Percentiles rank a stretch among this genome's conserved stretches.
phyloP scores from a whole-genome alignment of 2,888 invertebrate genomes.

The Ophion ellenae region DNA sequence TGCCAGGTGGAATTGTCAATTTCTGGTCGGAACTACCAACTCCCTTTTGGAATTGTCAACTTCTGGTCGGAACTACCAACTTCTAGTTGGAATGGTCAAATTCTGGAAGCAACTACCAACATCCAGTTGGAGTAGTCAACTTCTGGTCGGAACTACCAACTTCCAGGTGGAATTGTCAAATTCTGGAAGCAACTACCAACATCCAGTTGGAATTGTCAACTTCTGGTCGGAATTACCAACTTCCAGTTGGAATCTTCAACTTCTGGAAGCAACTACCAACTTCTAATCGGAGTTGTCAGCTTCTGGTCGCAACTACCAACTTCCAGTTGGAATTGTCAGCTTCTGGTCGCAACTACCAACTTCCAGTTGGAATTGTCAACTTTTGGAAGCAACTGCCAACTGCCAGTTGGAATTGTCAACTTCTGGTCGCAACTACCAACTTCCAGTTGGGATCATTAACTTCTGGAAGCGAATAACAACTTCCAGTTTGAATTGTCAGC shows the following conservation, averaged over 20 bases:
- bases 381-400: background rate
- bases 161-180: background rate
- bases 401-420: background rate
- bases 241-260: background rate
- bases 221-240: background rate
- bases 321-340: background rate
- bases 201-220: background rate
- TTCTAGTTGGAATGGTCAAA: background rate
- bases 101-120: background rate
- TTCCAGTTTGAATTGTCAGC: background rate
- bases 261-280: background rate
- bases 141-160: background rate
- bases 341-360: background rate
- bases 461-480: too few species aligned
- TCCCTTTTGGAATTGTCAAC: background rate
- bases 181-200: background rate
- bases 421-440: background rate
- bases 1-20: background rate
- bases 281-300: background rate
- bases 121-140: background rate
- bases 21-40: background rate
- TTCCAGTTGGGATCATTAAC: background rate
- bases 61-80: background rate
- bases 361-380: background rate
- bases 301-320: background rate